These are phyloP conservation scores for Drosophila fulvimacula DNA, from an alignment of 2,888 invertebrate species.

Conservation along the genomic window DNA sequence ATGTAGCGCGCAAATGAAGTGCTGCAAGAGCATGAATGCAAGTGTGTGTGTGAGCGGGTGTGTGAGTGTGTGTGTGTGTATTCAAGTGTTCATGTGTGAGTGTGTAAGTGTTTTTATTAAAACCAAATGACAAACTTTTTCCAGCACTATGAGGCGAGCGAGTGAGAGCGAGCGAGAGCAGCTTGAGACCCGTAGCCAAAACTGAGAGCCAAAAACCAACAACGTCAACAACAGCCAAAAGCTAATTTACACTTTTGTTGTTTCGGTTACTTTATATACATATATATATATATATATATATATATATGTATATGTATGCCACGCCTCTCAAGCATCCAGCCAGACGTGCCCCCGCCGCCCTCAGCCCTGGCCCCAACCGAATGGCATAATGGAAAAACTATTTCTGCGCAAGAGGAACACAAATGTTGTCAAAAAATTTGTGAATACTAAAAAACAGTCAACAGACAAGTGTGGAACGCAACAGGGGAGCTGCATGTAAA, in stretches of 20 bases:
- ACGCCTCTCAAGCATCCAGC: conserved; percentile 22
- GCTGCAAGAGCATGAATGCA: conserved; percentile 65
- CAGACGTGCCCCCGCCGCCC: background rate
- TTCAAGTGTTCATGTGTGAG: conserved; percentile 32
- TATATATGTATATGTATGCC: conserved; percentile 10
- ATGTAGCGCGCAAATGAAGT: conserved; percentile 72
- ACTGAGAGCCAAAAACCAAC: conserved; percentile 59
- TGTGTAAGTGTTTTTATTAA: conserved; percentile 77
- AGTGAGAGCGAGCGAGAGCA: conserved; percentile 6
- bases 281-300: conserved; percentile 45
- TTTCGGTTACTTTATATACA: conserved; percentile 75
- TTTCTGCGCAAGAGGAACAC: conserved; percentile 63
- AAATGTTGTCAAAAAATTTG: conserved; percentile 79
- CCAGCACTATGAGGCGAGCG: conserved; percentile 35
- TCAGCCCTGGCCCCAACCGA: background rate
- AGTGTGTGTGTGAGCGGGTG: conserved; percentile 22
- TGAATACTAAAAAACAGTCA: conserved; percentile 76
- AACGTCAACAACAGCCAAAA: conserved; percentile 80
- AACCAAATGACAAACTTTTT: conserved; percentile 80
- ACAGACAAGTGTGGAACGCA: conserved; percentile 41
- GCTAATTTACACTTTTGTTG: conserved; percentile 81
- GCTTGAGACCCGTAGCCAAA: conserved; percentile 11
- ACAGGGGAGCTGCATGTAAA: conserved; percentile 25
- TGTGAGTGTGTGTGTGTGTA: conserved; percentile 21
- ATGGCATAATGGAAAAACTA: conserved; percentile 79